Base-by-base conservation (phyloP, 2,797 vertebrate species). In the Amazonetta brasiliensis region DNA sequence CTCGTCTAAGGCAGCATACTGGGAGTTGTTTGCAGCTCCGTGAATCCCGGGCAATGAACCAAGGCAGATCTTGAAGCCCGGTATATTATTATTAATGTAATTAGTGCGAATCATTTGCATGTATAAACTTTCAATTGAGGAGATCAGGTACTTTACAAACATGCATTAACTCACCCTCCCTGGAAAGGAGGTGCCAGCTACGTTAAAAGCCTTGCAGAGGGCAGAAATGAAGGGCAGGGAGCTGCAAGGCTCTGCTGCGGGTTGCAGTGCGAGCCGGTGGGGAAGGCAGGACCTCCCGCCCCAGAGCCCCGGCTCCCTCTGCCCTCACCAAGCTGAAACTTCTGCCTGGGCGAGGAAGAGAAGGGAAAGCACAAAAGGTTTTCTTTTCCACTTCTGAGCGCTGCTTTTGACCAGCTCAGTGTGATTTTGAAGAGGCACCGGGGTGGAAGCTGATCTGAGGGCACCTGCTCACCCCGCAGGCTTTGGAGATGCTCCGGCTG, bases 11-110 rank as follows among this genome's bases (percentile, higher is more conserved):
- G 90, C 90, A 56, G 87, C 77, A 2, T n/a, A 5, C 73, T 60
- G 95, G 87, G 96, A 96, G 90, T 55, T 85, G 89, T 95, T 90
- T 87, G 88, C 92, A 72, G 79, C 84, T 85, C 93, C 59, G 71
- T 4, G 10, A 89, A 82, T 95, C 88, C 80, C 3, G 68, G 91
- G 95, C 94, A 85, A 6, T 55, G 91, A 92, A 95, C 94, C 95
- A 95, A 94, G 86, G 84, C 16, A 4, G 90, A 93, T 90, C 84
- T 84, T 56, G 3, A 64, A 96, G 94, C 58, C 92, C 19, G 13
- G 72, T 50, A 26, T 87, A 91, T 95, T 92, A 85, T 95, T 95
- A 94, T 94, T 95, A 89, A 95, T 95, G 86, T 89, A 92, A 96
- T 96, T 96, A 95, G 91, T 28, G 64, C 30, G 81, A 93, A 77